A percentile compares a stretch with the other conserved stretches of the same genome.
Conservation (phyloP, 2,113 vertebrate genomes). For the Triplophysa tibetana region DNA sequence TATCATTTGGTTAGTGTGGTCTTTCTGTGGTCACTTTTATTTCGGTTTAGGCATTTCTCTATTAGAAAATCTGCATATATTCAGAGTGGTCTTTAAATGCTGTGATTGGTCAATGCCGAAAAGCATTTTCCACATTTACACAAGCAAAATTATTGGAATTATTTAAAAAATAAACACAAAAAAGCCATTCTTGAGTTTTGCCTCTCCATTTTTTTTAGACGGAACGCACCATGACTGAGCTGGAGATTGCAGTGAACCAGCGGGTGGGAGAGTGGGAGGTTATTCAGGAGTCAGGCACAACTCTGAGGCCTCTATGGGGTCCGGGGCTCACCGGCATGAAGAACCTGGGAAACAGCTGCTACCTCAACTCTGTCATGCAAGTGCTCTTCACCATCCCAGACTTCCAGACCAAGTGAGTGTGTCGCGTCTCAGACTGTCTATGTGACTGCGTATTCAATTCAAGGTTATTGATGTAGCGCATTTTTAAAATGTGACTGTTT, state of each 20-base stretch:
- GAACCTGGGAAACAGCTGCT: constrained; percentile 99
- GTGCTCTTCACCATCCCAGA: constrained; percentile 98
- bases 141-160: too few species aligned
- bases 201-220: constrained; percentile 76
- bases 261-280: constrained; percentile 98
- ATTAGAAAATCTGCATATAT: too few species aligned
- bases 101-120: not conserved
- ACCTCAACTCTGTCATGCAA: constrained; percentile 99
- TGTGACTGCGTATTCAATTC: not conserved
- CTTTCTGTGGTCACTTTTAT: too few species aligned
- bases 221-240: constrained; percentile 96
- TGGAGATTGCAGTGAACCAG: constrained; percentile 99
- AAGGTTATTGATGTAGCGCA: too few species aligned
- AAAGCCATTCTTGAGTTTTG: not conserved
- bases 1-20: too few species aligned
- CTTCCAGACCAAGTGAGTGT: constrained; percentile 95
- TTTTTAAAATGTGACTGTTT: too few species aligned
- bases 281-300: constrained; percentile 94
- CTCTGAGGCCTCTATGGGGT: constrained; percentile 89
- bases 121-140: too few species aligned
- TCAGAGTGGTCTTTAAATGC: too few species aligned
- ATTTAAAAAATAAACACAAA: not conserved
- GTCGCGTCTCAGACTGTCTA: not conserved
- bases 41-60: too few species aligned
- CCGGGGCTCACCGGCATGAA: constrained; percentile 93